These are phyloP conservation scores for Triplophysa siluroides DNA, from an alignment of 2,113 vertebrate genomes.

Conservation along the genomic window DNA sequence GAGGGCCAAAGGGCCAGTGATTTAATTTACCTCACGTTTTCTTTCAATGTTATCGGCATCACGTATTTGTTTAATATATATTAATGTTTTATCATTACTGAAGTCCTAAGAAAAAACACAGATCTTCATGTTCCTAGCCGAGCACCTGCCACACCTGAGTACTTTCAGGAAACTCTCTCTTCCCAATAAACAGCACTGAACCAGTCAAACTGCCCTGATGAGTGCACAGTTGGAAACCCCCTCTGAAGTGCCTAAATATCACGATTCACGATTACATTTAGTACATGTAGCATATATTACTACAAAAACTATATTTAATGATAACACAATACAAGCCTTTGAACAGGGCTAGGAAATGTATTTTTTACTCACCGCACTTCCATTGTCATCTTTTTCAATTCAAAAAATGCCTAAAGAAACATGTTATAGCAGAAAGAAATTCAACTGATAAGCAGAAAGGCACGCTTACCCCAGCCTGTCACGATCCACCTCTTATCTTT, in stretches of 20 bases:
- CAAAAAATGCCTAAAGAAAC: slow-evolving; percentile 4
- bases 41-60: slow-evolving; percentile 49
- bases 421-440: background rate
- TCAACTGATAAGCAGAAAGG: slow-evolving; percentile 27
- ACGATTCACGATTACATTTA: background rate
- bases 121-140: slow-evolving; percentile 34
- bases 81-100: slow-evolving; percentile 55
- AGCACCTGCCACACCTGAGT: slow-evolving; percentile 50
- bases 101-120: slow-evolving; percentile 44
- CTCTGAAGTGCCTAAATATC: slow-evolving; percentile 9
- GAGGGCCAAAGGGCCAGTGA: slow-evolving; percentile 11
- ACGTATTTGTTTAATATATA: slow-evolving; percentile 52
- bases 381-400: background rate
- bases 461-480: slow-evolving; percentile 30
- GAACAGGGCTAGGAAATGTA: too few relatives aligned
- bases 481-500: slow-evolving; percentile 23
- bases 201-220: slow-evolving; percentile 50
- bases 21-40: slow-evolving; percentile 18
- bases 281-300: background rate
- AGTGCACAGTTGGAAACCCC: slow-evolving; percentile 25
- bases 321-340: background rate
- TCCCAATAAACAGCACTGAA: slow-evolving; percentile 47
- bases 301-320: background rate
- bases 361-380: background rate
- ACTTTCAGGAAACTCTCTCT: slow-evolving; percentile 54